A percentile compares a stretch with the other conserved stretches of the same genome.
Evolutionary conservation across 2,797 vertebrate species (phyloP).

Genomic region (Intellagama lesueurii): DNA sequence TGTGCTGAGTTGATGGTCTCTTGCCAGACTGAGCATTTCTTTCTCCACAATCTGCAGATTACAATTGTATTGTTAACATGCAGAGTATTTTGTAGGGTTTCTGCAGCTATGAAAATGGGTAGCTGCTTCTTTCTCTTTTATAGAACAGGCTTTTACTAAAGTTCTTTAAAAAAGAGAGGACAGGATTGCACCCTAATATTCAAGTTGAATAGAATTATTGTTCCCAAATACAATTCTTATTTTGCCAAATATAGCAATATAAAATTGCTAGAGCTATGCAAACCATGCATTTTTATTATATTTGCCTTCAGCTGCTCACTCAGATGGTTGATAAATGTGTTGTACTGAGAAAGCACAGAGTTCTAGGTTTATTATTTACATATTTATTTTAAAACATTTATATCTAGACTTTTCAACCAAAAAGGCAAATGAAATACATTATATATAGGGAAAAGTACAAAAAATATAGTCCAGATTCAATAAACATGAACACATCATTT

Average conservation of each 20-base stretch:
- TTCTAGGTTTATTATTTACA: not conserved
- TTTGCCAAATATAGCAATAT: not conserved
- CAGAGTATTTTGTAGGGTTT: not conserved
- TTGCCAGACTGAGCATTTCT: not conserved
- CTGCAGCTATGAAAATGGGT: not conserved
- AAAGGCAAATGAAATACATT: not conserved
- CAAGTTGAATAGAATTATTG: not conserved
- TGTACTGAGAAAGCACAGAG: not conserved
- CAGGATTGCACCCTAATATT: not conserved
- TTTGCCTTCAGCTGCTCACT: not conserved
- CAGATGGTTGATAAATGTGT: not conserved
- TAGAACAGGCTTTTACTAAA: not conserved
- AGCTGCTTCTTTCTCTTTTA: not conserved
- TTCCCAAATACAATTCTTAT: not conserved
- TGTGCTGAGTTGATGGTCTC: not conserved
- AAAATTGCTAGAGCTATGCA: not conserved
- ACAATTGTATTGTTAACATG: not conserved
- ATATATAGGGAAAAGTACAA: not conserved
- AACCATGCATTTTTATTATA: not conserved
- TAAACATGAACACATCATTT: not conserved
- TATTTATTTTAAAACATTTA: slow-evolving; percentile 7
- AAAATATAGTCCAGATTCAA: not conserved
- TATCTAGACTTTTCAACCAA: not conserved
- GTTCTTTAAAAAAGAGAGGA: not conserved
- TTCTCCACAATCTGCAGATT: not conserved